These are phyloP conservation scores for Condylura cristata DNA, from an alignment of 2,113 vertebrate species.

Conservation along the genomic window DNA sequence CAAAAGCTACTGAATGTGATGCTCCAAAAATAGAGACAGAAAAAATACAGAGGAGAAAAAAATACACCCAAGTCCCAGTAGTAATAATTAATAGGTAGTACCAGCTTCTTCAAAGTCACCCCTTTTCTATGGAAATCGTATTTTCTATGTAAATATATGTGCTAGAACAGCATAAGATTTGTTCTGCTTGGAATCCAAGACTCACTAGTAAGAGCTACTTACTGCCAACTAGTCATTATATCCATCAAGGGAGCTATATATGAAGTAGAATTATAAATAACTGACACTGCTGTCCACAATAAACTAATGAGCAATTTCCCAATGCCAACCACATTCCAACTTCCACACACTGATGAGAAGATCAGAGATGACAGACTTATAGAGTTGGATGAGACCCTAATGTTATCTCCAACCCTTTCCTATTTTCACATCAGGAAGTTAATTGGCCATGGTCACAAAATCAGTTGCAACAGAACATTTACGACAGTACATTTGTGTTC, in stretches of 20 bases:
- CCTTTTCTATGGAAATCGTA: neutral
- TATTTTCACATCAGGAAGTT: conserved; percentile 32
- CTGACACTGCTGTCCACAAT: neutral
- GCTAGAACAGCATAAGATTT: neutral
- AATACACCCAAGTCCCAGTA: neutral
- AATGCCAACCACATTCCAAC: neutral
- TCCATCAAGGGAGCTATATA: neutral
- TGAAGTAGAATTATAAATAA: neutral
- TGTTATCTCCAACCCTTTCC: neutral
- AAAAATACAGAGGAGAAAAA: no score
- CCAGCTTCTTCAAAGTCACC: neutral
- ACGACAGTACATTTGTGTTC: neutral
- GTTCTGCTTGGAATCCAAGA: neutral
- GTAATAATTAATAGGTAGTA: neutral
- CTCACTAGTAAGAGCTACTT: neutral
- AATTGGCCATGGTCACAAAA: neutral
- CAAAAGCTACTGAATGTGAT: neutral
- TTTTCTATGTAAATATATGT: neutral
- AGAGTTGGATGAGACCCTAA: neutral
- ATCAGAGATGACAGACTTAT: neutral
- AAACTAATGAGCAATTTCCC: neutral
- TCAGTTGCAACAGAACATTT: neutral
- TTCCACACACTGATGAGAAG: neutral
- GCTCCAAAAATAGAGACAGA: neutral
- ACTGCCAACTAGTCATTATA: neutral